These are phyloP conservation scores for Anguilla megastoma DNA, from an alignment of 2,797 vertebrate species.

Conservation along the genomic window DNA sequence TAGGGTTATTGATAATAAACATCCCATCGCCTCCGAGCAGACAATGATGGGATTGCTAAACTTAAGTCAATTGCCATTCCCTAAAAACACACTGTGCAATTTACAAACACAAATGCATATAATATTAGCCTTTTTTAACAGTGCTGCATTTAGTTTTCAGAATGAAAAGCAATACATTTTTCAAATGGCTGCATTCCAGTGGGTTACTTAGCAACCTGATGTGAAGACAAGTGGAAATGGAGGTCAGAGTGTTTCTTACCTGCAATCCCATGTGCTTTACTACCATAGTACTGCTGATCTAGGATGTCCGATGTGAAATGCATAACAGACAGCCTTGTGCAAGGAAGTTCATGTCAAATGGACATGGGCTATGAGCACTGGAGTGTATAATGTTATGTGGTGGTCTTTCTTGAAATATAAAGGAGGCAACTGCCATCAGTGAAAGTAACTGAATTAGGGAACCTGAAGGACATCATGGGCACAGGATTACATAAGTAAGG, in stretches of 20 bases:
- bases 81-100: no score
- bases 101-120: not conserved
- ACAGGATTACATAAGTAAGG: no score
- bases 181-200: not conserved
- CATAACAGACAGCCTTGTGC: not conserved
- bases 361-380: not conserved
- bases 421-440: not conserved
- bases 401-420: not conserved
- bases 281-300: conserved; percentile 18
- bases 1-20: not conserved
- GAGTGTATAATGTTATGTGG: not conserved
- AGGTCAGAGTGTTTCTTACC: conserved; percentile 32
- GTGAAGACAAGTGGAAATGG: conserved; percentile 16
- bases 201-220: conserved; percentile 39
- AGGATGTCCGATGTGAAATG: not conserved
- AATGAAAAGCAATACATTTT: conserved; percentile 35
- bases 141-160: not conserved
- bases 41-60: not conserved
- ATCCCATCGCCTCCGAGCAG: not conserved
- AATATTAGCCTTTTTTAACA: conserved; percentile 24
- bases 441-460: not conserved
- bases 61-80: no score
- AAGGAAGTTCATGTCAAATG: conserved; percentile 24
- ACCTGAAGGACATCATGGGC: not conserved
- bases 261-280: conserved; percentile 9